A percentile compares a stretch with the other conserved stretches of the same genome.
These are phyloP conservation scores for Eledone cirrhosa DNA, from an alignment of 2,888 invertebrate species.

Conservation along the genomic window DNA sequence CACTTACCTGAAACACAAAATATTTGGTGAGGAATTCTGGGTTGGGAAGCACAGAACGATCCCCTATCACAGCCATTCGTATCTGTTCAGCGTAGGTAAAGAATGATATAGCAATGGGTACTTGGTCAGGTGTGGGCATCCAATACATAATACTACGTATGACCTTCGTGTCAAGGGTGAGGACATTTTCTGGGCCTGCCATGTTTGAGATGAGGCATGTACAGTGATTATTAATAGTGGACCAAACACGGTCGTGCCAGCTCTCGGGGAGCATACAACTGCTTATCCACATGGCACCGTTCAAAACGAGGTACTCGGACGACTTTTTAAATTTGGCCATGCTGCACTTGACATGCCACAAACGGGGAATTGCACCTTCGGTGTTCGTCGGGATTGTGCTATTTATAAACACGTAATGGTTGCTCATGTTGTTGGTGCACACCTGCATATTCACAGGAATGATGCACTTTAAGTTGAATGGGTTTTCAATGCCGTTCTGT, in stretches of 20 bases:
- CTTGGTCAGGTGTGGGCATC: constrained; percentile 68
- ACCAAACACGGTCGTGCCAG: constrained; percentile 58
- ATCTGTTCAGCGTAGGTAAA: constrained; percentile 71
- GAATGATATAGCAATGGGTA: constrained; percentile 70
- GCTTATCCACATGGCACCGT: constrained; percentile 68
- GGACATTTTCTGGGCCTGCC: constrained; percentile 68
- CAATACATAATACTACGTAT: constrained; percentile 65
- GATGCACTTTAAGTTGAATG: constrained; percentile 68
- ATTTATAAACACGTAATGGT: constrained; percentile 55
- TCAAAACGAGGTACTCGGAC: constrained; percentile 70
- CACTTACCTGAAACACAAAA: constrained; percentile 63
- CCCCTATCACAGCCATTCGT: constrained; percentile 69
- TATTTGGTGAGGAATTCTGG: constrained; percentile 64
- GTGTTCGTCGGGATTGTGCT: constrained; percentile 69
- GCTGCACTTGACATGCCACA: constrained; percentile 71
- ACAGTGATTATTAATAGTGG: constrained; percentile 51
- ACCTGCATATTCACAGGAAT: constrained; percentile 59
- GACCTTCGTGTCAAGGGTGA: constrained; percentile 66
- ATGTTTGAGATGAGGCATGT: constrained; percentile 68
- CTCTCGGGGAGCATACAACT: constrained; percentile 64
- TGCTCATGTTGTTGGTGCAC: constrained; percentile 40
- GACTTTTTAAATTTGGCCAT: constrained; percentile 69
- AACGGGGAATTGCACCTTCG: constrained; percentile 72
- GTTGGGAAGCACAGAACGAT: constrained; percentile 64
- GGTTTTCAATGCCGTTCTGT: constrained; percentile 68